These are phyloP conservation scores for Trachymyrmex septentrionalis DNA, from an alignment of 1,140 invertebrate species.

Conservation along the genomic window DNA sequence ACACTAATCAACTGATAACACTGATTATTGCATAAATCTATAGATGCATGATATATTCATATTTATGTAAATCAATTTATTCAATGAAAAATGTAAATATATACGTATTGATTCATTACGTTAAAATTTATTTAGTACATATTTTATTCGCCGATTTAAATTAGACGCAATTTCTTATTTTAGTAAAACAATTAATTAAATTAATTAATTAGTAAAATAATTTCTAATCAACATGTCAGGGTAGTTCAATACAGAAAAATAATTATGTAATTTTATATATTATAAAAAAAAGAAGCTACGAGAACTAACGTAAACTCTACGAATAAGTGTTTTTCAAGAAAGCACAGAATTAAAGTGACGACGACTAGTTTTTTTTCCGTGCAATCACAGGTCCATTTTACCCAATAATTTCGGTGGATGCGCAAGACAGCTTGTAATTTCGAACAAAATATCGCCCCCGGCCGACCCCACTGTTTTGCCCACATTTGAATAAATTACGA, in stretches of 20 bases:
- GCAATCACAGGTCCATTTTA: slow-evolving; percentile 31
- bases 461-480: background rate
- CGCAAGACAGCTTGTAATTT: slow-evolving; percentile 65
- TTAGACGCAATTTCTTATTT: background rate
- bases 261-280: background rate
- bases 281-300: background rate
- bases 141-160: background rate
- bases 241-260: background rate
- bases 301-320: background rate
- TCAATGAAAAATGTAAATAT: background rate
- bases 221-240: background rate
- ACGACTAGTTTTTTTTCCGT: background rate
- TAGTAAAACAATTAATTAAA: background rate
- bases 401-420: slow-evolving; percentile 42
- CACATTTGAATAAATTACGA: slow-evolving; percentile 58
- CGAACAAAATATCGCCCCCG: slow-evolving; percentile 23
- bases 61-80: background rate
- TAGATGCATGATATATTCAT: background rate
- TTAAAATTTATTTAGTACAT: slow-evolving; percentile 24
- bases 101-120: background rate
- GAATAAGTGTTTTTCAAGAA: background rate
- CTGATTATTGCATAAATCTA: background rate
- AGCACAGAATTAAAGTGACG: slow-evolving; percentile 22
- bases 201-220: background rate
- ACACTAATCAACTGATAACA: background rate